Conservation (phyloP, 2,888 invertebrate genomes). For the Eilema griseolum region DNA sequence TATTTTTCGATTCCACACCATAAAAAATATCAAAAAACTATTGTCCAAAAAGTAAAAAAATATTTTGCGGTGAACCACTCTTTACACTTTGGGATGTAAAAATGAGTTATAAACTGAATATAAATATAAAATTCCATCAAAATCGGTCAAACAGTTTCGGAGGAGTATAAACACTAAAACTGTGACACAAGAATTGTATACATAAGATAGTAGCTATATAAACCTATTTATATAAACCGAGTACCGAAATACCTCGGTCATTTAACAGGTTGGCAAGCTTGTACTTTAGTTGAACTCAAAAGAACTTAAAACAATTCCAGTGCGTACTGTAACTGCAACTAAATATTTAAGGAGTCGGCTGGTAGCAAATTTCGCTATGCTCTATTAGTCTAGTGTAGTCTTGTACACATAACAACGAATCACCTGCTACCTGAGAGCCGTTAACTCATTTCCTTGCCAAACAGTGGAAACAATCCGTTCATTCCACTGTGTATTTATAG, state of each 20-base stretch:
- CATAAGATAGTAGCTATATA: too few relatives aligned
- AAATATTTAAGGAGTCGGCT: neutral
- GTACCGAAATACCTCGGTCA: neutral
- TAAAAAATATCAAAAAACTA: too few relatives aligned
- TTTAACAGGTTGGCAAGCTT: neutral
- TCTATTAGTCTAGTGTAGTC: constrained; percentile 12
- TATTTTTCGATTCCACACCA: too few relatives aligned
- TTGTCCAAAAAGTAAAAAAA: too few relatives aligned
- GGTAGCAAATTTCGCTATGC: constrained; percentile 17
- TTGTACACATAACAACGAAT: constrained; percentile 8
- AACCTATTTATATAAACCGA: too few relatives aligned
- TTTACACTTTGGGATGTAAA: too few relatives aligned
- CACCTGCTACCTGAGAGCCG: constrained; percentile 14
- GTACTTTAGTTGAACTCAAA: neutral
- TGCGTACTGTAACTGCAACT: neutral
- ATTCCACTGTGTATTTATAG: constrained; percentile 12
- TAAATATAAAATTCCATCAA: too few relatives aligned
- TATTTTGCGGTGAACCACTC: too few relatives aligned
- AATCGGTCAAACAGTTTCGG: too few relatives aligned
- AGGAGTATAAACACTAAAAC: too few relatives aligned
- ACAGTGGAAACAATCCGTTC: constrained; percentile 27
- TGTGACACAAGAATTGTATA: too few relatives aligned
- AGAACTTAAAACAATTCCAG: neutral
- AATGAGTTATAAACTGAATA: too few relatives aligned
- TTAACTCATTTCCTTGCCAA: constrained; percentile 23